Base-by-base conservation (phyloP, 2,888 invertebrate species). In the Sialis fuliginosa region DNA sequence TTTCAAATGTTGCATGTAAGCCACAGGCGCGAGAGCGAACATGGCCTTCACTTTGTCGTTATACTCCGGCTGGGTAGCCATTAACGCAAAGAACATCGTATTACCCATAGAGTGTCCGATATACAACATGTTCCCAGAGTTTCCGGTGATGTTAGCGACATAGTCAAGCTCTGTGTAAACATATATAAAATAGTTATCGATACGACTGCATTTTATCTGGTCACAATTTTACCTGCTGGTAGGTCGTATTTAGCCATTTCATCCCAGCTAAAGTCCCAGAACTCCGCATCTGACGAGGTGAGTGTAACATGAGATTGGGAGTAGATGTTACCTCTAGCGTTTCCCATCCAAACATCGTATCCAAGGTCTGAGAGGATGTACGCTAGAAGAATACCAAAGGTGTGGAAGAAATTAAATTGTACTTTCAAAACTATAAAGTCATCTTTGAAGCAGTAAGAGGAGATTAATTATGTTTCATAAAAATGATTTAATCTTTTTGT, bases 91-190 rank as follows among this genome's bases (percentile, higher is more conserved):
- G 53, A 81, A 75, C 56, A 78, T 71, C 0, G 87, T 81, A 0
- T 86, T 84, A 1, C 92, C 93, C 80, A 93, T 91, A 0, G 90
- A 92, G 63, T 93, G 91, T 0, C 93, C 95, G 39, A 91, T 68
- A 60, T 91, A 95, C 54, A 77, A 73, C 34, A 83, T 58, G 39
- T 72, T 65, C 1, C 63, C 64, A 6, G 63, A 54, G 51, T 69
- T 65, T 1, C 66, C 63, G 1, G 77, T 77, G 6, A 53, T 54
- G 4, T 67, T 61, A 42, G 77, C 61, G 2, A 77, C 68, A 55
- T 84, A 79, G 60, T 90, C 80, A 48, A 95, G 75, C 12, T 34
- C 22, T 22, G 22, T 22, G 22, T 22, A 22, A 22, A 22, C 22
- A 4, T 2, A 22, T 22, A 22, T 4, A 22, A 22, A 22, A 22